Evolutionary conservation across 2,113 vertebrate genomes (phyloP), one percentile per base, ranked within the genome.

Genomic region (Origma solitaria): DNA sequence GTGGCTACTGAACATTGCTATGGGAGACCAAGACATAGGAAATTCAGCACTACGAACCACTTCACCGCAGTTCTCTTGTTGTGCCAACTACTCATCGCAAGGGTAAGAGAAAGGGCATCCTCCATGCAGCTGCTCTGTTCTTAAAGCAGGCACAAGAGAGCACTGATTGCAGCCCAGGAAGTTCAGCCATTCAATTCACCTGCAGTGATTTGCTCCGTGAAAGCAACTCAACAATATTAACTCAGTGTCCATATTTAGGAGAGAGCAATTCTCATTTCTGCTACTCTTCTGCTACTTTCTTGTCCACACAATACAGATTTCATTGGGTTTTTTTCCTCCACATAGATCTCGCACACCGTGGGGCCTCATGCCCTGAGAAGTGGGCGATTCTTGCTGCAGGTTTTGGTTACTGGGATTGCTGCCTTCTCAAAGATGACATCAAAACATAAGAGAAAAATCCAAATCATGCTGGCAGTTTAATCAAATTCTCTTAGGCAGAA

Each of bases 321-420:
- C 6, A 28, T 6, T 44, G 42, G 31, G 27, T 1, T 23, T 56
- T 40, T 73, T 14, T 49, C 27, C 27, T 84, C 73, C n/a, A 33
- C 1, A 3, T 1, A 16, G 33, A 12, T 60, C 27, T 81, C 2
- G 0, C 21, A 13, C 28, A 31, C 23, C 12, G 4, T 30, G n/a
- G 37, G 47, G 31, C 7, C 53, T 84, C 80, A 27, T 11, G 10
- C 7, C 23, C 25, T 49, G 37, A 51, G 49, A 66, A 56, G 31
- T 6, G 72, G 33, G 49, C 0, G 3, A 64, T 70, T 71, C 30
- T 40, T 60, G n/a, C 33, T 92, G 42, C 61, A 54, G 23, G 14
- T 51, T 68, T 78, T 54, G 56, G 23, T 62, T 73, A 9, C 64
- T 62, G 71, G 66, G 31, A 51, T 45, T 37, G 5, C 14, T 17